Percentiles rank a stretch among this genome's conserved stretches.
phyloP scores from a whole-genome alignment of 2,113 vertebrate species.

The Vidua chalybeata region DNA sequence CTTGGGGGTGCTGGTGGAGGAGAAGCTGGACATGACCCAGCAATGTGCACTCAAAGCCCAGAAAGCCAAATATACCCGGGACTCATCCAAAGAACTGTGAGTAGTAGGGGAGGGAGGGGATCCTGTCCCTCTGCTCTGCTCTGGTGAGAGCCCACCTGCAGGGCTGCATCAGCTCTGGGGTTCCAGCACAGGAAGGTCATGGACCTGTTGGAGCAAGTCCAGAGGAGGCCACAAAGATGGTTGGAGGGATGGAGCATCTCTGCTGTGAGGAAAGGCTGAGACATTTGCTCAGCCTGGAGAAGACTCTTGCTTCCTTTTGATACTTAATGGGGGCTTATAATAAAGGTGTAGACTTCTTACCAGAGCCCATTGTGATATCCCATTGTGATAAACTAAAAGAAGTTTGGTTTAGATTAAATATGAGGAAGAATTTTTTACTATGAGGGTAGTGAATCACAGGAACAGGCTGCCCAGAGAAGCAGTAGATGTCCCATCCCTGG shows the following conservation, averaged over 20 bases:
- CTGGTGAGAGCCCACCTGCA: not conserved
- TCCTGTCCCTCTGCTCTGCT: not conserved
- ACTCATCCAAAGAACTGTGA: not conserved
- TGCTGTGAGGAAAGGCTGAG: not conserved
- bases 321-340: not conserved
- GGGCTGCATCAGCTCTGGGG: not conserved
- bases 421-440: not conserved
- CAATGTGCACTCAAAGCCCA: not conserved
- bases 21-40: not conserved
- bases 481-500: not conserved
- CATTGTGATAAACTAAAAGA: not conserved
- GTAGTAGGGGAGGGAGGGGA: not conserved
- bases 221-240: not conserved
- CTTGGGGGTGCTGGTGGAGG: not conserved
- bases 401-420: not conserved
- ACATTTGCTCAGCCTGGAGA: not conserved
- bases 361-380: not conserved
- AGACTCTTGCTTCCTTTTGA: not conserved
- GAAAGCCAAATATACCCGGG: accelerated
- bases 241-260: not conserved
- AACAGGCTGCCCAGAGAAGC: not conserved
- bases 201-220: accelerated
- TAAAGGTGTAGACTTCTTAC: not conserved
- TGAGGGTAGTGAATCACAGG: not conserved
- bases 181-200: not conserved